Conservation (phyloP, 2,888 invertebrate genomes). For the Ochlodes sylvanus region DNA sequence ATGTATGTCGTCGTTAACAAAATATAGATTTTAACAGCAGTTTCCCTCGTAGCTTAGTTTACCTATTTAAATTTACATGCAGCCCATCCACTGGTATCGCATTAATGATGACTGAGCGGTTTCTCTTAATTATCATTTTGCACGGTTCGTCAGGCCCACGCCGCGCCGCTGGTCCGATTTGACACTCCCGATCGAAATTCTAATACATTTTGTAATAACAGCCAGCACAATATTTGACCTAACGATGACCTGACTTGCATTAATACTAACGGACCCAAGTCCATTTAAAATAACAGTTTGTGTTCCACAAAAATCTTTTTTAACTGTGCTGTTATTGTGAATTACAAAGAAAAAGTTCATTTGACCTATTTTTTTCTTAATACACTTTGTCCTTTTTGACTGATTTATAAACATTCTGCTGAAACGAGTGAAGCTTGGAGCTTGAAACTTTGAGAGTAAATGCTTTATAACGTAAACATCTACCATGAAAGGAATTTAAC, state of each 20-base stretch:
- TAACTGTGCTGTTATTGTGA: background rate
- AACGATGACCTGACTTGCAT: slow-evolving; percentile 1
- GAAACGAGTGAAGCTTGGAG: slow-evolving; percentile 4
- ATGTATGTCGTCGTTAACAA: too few species aligned
- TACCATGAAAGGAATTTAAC: too few species aligned
- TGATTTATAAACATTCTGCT: background rate
- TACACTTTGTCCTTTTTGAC: slow-evolving; percentile 2
- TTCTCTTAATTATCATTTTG: slow-evolving; percentile 85
- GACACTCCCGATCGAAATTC: slow-evolving; percentile 26
- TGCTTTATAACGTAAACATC: background rate
- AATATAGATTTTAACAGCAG: background rate
- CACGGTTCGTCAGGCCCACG: slow-evolving; percentile 80
- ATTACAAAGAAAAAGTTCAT: background rate
- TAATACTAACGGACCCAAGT: background rate
- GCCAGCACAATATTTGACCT: background rate
- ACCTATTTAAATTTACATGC: background rate
- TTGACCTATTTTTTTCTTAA: background rate
- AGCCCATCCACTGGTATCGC: slow-evolving; percentile 65
- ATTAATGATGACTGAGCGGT: slow-evolving; percentile 83
- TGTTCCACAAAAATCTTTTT: background rate
- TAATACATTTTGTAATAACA: slow-evolving; percentile 23
- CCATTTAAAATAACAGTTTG: background rate
- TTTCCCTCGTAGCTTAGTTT: background rate
- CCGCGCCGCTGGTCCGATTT: slow-evolving; percentile 57
- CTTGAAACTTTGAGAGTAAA: background rate